Conservation (phyloP, 2,797 vertebrate genomes). For the Argentina silus region DNA sequence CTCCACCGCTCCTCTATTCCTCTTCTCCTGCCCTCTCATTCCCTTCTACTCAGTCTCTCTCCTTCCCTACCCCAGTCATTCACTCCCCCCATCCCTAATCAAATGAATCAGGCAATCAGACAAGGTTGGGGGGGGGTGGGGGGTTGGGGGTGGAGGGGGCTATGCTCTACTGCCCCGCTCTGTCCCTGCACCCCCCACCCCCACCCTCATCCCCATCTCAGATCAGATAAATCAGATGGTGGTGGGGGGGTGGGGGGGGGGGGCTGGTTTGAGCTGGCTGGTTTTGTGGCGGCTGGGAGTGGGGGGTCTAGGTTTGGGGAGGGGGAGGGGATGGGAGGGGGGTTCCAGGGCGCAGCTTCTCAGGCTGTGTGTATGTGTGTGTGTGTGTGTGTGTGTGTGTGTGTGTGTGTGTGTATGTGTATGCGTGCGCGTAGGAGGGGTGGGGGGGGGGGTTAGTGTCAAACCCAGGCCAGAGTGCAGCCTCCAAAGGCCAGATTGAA, state of each 20-base stretch:
- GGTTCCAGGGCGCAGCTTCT: no score
- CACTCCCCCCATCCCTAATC: slow-evolving; percentile 30
- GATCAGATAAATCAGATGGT: no score
- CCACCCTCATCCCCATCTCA: slow-evolving; percentile 23
- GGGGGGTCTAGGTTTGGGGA: slow-evolving; percentile 4
- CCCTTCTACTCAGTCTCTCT: not conserved
- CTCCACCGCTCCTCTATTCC: not conserved
- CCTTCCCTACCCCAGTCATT: not conserved
- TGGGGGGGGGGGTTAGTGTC: no score
- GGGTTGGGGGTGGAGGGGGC: not conserved
- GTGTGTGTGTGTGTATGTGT: not conserved
- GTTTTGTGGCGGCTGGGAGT: no score
- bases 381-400: not conserved
- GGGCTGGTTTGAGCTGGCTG: no score
- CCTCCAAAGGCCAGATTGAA: slow-evolving; percentile 23
- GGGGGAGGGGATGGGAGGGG: no score
- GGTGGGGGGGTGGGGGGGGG: no score
- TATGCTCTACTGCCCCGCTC: not conserved
- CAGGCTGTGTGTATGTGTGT: not conserved
- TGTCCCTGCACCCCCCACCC: slow-evolving; percentile 12
- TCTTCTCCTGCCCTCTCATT: not conserved
- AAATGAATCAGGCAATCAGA: slow-evolving; percentile 43
- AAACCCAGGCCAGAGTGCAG: no score
- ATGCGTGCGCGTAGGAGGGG: not conserved
- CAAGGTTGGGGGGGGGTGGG: not conserved